These are phyloP conservation scores for Nasonovia ribisnigri DNA, from an alignment of 2,888 invertebrate genomes.

Conservation along the genomic window DNA sequence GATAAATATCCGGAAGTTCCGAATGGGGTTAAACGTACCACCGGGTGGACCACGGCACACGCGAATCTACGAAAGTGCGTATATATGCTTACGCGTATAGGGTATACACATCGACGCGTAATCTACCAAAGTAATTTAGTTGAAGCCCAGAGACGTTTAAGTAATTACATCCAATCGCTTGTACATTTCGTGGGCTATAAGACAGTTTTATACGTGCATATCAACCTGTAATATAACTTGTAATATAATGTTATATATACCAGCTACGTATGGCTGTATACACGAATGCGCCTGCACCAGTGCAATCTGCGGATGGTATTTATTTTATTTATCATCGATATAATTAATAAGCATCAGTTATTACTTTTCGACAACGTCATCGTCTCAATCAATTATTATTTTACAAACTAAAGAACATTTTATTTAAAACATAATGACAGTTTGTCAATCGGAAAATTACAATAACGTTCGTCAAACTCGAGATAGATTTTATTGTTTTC, in stretches of 20 bases:
- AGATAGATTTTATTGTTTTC: not conserved
- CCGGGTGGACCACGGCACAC: not conserved
- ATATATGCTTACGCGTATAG: not conserved
- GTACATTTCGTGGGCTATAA: not conserved
- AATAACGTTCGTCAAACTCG: not conserved
- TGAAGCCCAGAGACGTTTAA: conserved; percentile 11
- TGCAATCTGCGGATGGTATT: not conserved
- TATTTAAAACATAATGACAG: not conserved
- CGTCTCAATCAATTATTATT: not conserved
- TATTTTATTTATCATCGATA: not conserved
- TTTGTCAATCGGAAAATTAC: not conserved
- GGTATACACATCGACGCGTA: not conserved
- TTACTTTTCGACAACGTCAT: not conserved
- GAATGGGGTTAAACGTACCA: conserved; percentile 8
- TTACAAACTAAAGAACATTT: not conserved
- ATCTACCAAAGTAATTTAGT: conserved; percentile 29
- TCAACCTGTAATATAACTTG: no score
- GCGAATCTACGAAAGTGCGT: not conserved
- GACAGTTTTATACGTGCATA: not conserved
- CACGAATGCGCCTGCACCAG: not conserved
- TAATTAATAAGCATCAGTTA: not conserved
- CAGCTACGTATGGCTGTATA: not conserved
- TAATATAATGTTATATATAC: not conserved
- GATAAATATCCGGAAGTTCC: conserved; percentile 44
- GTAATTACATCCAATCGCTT: conserved; percentile 30